Conservation (phyloP, 2,797 vertebrate genomes). For the Presbytis comata region DNA sequence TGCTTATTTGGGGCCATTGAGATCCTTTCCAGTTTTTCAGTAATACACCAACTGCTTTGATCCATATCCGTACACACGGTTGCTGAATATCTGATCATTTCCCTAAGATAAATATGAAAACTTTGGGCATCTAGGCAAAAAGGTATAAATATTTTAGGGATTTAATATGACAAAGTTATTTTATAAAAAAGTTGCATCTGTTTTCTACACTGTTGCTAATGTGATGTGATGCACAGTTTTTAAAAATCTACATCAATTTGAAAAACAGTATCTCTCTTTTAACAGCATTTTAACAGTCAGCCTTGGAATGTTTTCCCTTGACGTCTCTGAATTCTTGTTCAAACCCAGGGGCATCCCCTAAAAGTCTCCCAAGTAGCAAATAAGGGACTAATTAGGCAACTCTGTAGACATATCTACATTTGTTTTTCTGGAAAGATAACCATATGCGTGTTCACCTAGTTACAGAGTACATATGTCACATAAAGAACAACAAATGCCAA, state of each 20-base stretch:
- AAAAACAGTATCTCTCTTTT: not conserved
- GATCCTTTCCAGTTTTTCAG: not conserved
- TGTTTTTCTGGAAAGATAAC: not conserved
- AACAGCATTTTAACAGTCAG: not conserved
- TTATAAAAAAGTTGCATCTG: not conserved
- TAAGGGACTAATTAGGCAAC: not conserved
- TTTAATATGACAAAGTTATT: not conserved
- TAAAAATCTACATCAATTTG: not conserved
- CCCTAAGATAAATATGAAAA: not conserved
- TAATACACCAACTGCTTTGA: not conserved
- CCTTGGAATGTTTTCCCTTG: not conserved
- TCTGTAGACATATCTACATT: not conserved
- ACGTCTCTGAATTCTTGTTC: not conserved
- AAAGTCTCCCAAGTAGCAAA: not conserved
- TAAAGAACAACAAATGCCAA: not conserved
- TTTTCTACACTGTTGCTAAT: not conserved
- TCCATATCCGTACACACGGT: not conserved
- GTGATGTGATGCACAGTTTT: not conserved
- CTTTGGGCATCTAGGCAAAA: not conserved
- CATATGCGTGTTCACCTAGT: not conserved
- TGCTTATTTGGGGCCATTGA: not conserved
- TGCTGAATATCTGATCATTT: not conserved
- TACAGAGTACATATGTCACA: not conserved
- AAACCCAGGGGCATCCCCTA: not conserved
- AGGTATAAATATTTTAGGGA: not conserved